Base-by-base conservation (phyloP, 2,797 vertebrate genomes). In the Tenualosa ilisha region DNA sequence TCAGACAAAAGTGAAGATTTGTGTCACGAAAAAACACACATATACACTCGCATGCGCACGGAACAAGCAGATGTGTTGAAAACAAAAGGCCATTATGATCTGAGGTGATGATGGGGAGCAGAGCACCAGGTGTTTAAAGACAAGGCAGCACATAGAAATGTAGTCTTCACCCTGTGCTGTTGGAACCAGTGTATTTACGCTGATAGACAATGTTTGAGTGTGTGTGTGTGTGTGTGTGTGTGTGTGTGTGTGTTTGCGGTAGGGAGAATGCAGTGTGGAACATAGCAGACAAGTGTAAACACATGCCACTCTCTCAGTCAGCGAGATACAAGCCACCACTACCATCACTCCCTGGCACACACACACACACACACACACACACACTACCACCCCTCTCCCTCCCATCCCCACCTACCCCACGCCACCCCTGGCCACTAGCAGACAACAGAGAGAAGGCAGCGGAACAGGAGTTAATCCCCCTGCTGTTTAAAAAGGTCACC, bases 401-500 rank as follows among this genome's bases (percentile, higher is more conserved):
- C 24, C 68, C 31, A 15, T 4, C 68, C 12, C 15, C 37, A 43
- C 68, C 68, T 79, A 96, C 96, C 94, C 95, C 96, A 93, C 94
- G 93, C 95, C 95, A 96, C 96, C 95, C 31, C 3, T 54, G 24
- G 61, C 63, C 63, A 11, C 46, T 81, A 17, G 75, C 37, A 54
- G 46, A 20, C 72, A 82, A 22, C 24, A 75, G 82, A 43, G 82
- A 81, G 81, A 84, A 75, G 17, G 95, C 95, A 96, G 93, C 95
- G 96, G 96, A 97, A 97, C 96, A 93, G 94, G 94, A 96, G 96
- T 96, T 96, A 96, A 96, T 96, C 95, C 95, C 93, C 93, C 94
- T 95, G 96, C 83, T 84, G 82, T 87, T 90, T 96, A 96, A 97
- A 96, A 97, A 97, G 96, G 96, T 97, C 96, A 97, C 94, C 95